phyloP scores from a whole-genome alignment of 2,797 vertebrate genomes.

The Lerista edwardsae region DNA sequence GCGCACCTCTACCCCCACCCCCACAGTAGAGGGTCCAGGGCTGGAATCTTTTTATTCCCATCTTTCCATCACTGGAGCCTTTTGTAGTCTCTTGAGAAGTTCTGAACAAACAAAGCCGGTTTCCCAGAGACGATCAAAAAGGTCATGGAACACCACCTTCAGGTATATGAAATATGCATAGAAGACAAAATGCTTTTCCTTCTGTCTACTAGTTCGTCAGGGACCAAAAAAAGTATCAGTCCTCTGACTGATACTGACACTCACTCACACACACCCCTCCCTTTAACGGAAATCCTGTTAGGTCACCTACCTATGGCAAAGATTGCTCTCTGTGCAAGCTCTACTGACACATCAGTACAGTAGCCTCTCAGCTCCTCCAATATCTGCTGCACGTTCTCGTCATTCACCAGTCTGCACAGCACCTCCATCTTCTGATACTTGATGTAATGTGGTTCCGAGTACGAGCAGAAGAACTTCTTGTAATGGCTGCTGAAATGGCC shows the following conservation, averaged over 20 bases:
- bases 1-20: no score
- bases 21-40: no score
- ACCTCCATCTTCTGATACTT: constrained; percentile 97
- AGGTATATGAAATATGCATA: no score
- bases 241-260: neutral
- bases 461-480: constrained; percentile 96
- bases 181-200: no score
- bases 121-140: no score
- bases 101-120: no score
- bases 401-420: constrained; percentile 91
- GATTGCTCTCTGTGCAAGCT: constrained; percentile 91
- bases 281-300: neutral
- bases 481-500: constrained; percentile 90
- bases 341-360: constrained; percentile 89
- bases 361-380: constrained; percentile 92
- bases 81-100: no score
- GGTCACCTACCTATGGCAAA: constrained; percentile 86
- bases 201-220: no score
- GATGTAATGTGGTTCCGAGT: constrained; percentile 93
- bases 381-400: constrained; percentile 91
- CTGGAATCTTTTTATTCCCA: no score
- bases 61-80: no score
- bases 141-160: no score
- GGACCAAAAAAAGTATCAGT: no score
- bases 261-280: neutral